These are phyloP conservation scores for Busseola fusca DNA, from an alignment of 2,888 invertebrate genomes.

Conservation along the genomic window DNA sequence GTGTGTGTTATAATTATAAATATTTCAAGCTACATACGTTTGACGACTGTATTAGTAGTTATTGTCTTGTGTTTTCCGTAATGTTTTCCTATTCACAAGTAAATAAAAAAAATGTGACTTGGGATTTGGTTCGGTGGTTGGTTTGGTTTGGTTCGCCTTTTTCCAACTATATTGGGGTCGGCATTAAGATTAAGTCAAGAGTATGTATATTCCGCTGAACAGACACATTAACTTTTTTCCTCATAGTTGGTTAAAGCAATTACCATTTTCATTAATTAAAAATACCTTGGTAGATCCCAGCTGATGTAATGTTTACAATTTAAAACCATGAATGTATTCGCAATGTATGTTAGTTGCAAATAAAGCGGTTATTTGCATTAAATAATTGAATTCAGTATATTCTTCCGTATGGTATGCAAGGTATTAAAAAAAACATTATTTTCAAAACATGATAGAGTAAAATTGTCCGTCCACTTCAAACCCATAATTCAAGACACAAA, in stretches of 20 bases:
- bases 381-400: neutral
- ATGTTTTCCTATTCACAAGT: neutral
- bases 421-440: neutral
- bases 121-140: too few relatives aligned
- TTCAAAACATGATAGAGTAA: neutral
- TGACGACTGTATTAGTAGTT: neutral
- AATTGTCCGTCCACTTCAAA: neutral
- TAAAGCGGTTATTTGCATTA: neutral
- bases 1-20: neutral
- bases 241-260: neutral
- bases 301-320: neutral
- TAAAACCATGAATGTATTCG: neutral
- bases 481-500: conserved; percentile 27
- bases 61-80: too few relatives aligned
- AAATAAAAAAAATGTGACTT: neutral
- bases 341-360: neutral
- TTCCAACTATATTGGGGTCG: too few relatives aligned
- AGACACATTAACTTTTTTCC: neutral
- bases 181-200: neutral
- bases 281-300: neutral
- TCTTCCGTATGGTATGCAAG: neutral
- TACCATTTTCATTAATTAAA: neutral
- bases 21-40: neutral
- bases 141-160: too few relatives aligned
- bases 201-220: neutral